phyloP scores from a whole-genome alignment of 2,113 vertebrate genomes.

The Pseudopipra pipra region DNA sequence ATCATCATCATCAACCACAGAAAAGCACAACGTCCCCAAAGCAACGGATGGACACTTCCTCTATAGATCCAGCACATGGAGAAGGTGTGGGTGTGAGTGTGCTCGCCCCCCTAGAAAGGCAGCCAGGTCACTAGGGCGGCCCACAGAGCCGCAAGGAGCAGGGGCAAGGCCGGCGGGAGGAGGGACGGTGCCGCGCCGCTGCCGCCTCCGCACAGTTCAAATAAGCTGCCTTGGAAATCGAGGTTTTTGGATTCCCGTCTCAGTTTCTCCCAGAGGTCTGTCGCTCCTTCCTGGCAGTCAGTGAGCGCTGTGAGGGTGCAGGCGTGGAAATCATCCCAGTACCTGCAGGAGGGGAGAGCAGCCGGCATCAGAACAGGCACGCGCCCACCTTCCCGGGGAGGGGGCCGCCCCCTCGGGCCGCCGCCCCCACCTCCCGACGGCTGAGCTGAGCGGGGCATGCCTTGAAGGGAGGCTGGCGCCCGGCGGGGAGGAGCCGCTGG shows the following conservation, averaged over 20 bases:
- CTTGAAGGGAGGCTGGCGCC: not conserved
- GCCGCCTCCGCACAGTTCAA: slow-evolving; percentile 91
- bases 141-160: slow-evolving; percentile 82
- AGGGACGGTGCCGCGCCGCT: slow-evolving; percentile 77
- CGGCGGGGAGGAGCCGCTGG: not conserved
- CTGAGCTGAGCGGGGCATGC: not conserved
- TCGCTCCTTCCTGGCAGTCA: slow-evolving; percentile 97
- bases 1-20: slow-evolving; percentile 77
- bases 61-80: slow-evolving; percentile 72
- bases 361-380: slow-evolving; percentile 5
- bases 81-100: slow-evolving; percentile 61
- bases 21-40: slow-evolving; percentile 65
- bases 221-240: slow-evolving; percentile 96
- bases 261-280: slow-evolving; percentile 97
- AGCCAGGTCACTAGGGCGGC: slow-evolving; percentile 87
- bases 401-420: not conserved
- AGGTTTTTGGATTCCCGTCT: slow-evolving; percentile 95
- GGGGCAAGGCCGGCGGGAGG: slow-evolving; percentile 68
- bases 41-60: slow-evolving; percentile 73
- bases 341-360: slow-evolving; percentile 79
- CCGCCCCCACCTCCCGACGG: not conserved
- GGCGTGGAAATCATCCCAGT: slow-evolving; percentile 97
- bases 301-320: slow-evolving; percentile 93
- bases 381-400: not conserved
- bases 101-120: slow-evolving; percentile 79